These are phyloP conservation scores for Kryphioiulus occultus DNA, from an alignment of 2,888 invertebrate genomes.

Conservation along the genomic window DNA sequence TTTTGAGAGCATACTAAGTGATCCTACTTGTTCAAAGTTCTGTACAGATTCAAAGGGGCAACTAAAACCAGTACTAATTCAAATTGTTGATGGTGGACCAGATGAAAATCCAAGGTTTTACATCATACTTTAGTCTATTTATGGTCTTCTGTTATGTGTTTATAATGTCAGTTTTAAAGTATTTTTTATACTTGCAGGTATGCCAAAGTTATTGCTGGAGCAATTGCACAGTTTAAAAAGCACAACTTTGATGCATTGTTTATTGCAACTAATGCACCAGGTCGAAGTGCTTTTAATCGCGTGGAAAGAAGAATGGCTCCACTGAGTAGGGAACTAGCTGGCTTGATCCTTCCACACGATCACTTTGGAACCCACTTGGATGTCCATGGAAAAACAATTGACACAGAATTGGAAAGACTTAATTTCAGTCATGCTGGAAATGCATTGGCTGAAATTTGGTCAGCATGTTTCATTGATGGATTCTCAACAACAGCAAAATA, in stretches of 20 bases:
- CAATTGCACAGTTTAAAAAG: constrained; percentile 53
- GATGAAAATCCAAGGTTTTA: not conserved
- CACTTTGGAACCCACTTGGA: no score
- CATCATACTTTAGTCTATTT: no score
- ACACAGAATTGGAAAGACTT: no score
- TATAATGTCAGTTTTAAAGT: no score
- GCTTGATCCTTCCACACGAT: constrained; percentile 56
- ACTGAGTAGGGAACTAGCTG: constrained; percentile 56
- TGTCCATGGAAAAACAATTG: no score
- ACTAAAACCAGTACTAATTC: not conserved
- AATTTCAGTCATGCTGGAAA: no score
- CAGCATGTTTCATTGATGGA: no score
- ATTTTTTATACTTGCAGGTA: no score
- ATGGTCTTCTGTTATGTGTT: no score
- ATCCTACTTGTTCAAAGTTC: not conserved
- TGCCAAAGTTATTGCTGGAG: not conserved
- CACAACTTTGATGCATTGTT: constrained; percentile 55
- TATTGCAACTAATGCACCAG: constrained; percentile 57
- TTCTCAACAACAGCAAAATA: no score
- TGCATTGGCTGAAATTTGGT: no score
- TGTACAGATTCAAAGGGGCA: not conserved
- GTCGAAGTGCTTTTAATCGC: constrained; percentile 56
- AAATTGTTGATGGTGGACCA: not conserved
- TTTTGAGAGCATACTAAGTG: not conserved
- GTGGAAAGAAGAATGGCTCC: constrained; percentile 58